These are phyloP conservation scores for Ellobius talpinus DNA, from an alignment of 2,113 vertebrate genomes.

Conservation along the genomic window DNA sequence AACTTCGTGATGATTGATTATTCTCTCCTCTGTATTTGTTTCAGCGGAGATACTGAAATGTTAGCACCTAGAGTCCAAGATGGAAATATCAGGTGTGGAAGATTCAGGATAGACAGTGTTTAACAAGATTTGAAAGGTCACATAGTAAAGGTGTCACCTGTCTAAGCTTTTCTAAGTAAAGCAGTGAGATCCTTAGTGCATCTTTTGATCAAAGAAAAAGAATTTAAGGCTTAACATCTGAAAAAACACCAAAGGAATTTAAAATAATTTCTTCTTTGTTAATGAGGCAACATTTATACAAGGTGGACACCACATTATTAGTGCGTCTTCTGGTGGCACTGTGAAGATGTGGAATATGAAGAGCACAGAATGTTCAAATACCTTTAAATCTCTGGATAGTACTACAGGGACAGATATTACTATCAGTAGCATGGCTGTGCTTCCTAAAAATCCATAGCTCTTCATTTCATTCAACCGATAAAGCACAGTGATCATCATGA, in stretches of 20 bases:
- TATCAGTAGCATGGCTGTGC: conserved; percentile 95
- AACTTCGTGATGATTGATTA: conserved; percentile 99
- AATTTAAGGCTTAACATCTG: conserved; percentile 97
- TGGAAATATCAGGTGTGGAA: conserved; percentile 99
- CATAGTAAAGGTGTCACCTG: conserved; percentile 95
- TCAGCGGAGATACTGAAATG: conserved; percentile 98
- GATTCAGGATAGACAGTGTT: conserved; percentile 96
- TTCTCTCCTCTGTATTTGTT: conserved; percentile 96
- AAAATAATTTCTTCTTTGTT: conserved; percentile 97
- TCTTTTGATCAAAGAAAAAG: conserved; percentile 98
- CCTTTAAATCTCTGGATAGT: conserved; percentile 96
- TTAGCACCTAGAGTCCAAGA: conserved; percentile 96
- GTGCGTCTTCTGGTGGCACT: conserved; percentile 96
- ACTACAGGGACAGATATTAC: conserved; percentile 96
- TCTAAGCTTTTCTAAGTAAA: conserved; percentile 90
- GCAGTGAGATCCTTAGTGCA: conserved; percentile 95
- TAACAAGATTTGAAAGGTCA: conserved; percentile 95
- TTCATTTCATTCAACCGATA: conserved; percentile 98
- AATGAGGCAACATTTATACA: conserved; percentile 97
- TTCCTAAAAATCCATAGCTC: conserved; percentile 98
- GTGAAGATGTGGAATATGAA: conserved; percentile 99
- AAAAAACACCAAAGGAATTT: conserved; percentile 95
- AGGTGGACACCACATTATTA: conserved; percentile 95
- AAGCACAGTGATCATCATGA: conserved; percentile 99
- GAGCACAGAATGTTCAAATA: conserved; percentile 95